Percentiles rank a stretch among this genome's conserved stretches.
Evolutionary conservation across 2,113 vertebrate species (phyloP).

Genomic region (Ancistrus triradiatus): DNA sequence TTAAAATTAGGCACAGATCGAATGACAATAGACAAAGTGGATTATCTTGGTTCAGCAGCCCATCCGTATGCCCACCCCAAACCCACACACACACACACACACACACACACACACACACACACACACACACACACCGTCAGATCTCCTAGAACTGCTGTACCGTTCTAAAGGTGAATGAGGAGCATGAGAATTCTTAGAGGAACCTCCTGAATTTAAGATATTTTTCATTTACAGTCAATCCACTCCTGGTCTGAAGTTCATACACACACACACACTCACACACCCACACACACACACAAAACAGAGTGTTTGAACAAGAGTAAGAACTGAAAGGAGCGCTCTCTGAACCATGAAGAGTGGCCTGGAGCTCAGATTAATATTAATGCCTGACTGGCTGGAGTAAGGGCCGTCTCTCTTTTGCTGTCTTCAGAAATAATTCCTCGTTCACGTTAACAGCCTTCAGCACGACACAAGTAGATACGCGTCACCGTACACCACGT

Average conservation of each 20-base stretch:
- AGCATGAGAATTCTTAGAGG: neutral
- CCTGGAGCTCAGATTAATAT: slow-evolving; percentile 30
- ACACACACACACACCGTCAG: no score
- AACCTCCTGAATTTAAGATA: neutral
- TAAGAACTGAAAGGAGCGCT: slow-evolving; percentile 10
- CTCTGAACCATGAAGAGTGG: slow-evolving; percentile 22
- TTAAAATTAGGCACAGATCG: no score
- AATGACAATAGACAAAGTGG: no score
- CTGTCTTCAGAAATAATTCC: slow-evolving; percentile 6
- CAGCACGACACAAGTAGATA: slow-evolving; percentile 4
- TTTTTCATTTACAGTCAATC: neutral
- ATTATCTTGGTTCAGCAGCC: no score
- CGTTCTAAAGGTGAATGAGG: no score
- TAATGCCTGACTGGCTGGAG: slow-evolving; percentile 20
- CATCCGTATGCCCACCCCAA: no score
- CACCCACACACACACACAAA: neutral
- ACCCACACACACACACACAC: no score
- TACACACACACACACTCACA: neutral
- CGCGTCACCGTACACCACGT: slow-evolving; percentile 4
- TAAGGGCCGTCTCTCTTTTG: slow-evolving; percentile 21
- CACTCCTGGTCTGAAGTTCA: neutral
- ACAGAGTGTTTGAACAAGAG: slow-evolving; percentile 15
- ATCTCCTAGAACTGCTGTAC: no score
- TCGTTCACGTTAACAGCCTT: slow-evolving; percentile 14
- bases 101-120: no score